phyloP scores from a whole-genome alignment of 2,113 vertebrate genomes.

The Prinia subflava region DNA sequence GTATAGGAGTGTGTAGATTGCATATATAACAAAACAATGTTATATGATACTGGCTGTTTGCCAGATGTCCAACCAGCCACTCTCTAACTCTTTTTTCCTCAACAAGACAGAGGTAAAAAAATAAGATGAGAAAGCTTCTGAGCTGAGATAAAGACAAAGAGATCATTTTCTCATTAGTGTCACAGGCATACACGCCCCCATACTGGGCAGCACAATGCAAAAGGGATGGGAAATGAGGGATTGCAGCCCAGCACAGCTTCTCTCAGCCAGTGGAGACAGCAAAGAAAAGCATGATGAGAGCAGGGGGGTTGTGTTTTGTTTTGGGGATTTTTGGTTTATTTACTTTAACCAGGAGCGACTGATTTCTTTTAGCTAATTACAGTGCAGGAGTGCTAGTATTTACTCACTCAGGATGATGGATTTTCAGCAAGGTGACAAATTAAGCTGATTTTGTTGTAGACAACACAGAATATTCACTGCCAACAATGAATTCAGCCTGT shows the following conservation, averaged over 20 bases:
- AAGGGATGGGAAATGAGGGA: neutral
- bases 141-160: neutral
- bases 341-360: neutral
- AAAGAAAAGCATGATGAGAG: neutral
- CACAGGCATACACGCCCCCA: rapidly evolving
- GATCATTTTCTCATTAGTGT: neutral
- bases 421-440: neutral
- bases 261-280: neutral
- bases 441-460: neutral
- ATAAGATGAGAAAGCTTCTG: neutral
- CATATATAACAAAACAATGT: rapidly evolving
- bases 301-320: neutral
- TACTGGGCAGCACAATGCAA: rapidly evolving
- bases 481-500: neutral
- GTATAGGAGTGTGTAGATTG: neutral
- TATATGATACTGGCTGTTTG: neutral
- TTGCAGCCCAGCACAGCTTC: neutral
- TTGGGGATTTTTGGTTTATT: neutral
- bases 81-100: neutral
- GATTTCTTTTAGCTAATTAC: neutral
- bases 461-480: neutral
- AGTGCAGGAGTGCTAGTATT: neutral
- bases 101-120: neutral
- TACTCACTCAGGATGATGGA: neutral
- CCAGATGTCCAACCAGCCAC: neutral